Base-by-base conservation (phyloP, 1,140 invertebrate genomes). In the Drosophila elegans region DNA sequence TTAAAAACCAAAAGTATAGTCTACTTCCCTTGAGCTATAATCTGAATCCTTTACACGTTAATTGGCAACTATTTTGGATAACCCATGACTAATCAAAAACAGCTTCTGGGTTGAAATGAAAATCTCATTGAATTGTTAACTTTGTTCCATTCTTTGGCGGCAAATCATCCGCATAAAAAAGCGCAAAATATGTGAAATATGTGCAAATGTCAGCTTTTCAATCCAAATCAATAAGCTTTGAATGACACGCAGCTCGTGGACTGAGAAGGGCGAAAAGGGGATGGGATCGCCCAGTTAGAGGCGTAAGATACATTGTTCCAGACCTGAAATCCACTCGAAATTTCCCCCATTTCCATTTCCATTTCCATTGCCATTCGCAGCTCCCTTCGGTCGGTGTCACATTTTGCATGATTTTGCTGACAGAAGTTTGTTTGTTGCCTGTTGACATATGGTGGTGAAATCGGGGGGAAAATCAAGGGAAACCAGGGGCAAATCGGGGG, bases 401-500 rank as follows among this genome's bases (percentile, higher is more conserved):
- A 85, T 86, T 85, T 83, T 78, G 56, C 74, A 83, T 83, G 74
- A 82, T 78, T 82, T 85, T 85, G 74, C 81, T 82, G 79, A 82
- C 80, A 78, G 74, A 74, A 69, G 63, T 83, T 83, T 83, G 69
- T 83, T 78, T 71, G 81, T 59, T 62, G 63, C 46, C 61, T n/a
- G 54, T 49, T 61, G 62, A 63, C 52, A 76, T 55, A 61, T 59
- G 72, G 54, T 21, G 48, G 60, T 44, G 29, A 54, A 39, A 55
- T 21, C 21, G n/a, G 48, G 41, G 44, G 25, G 32, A 53, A 36
- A 34, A 53, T 42, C 29, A 7, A 32, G 29, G 29, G 29, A 32
- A 32, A 32, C 29, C 25, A 16, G 16, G 53, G 42, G 7, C 3
- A 25, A 52, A 39, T 38, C 34, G 29, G 27, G 21, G 21, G 48